Evolutionary conservation across 2,113 vertebrate genomes (phyloP), one percentile per base, ranked within the genome.

Genomic region (Hydrochoerus hydrochaeris): DNA sequence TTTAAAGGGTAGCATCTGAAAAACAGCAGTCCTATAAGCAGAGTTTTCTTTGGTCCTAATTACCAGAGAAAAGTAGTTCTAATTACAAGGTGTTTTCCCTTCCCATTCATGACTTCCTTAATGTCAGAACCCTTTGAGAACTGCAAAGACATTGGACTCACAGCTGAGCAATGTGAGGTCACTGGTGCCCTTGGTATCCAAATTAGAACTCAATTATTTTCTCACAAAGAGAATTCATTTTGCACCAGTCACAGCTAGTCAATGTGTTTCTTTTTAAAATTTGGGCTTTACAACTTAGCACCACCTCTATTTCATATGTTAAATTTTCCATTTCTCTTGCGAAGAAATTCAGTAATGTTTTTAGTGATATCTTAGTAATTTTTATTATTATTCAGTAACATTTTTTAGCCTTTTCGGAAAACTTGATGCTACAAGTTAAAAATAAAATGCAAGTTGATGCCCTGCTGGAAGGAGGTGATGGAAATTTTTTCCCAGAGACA

Each of bases 11-110:
- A 62, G 14, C 11, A 54, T 24, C 17, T 65, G 46, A 90, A 62
- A 84, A 32, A 78, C 12, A 83, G 28, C 7, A 49, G 35, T 80
- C 7, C 16, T 35, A 52, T 73, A 52, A 57, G 32, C 73, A 11
- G 32, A 28, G 10, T 41, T 95, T 86, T 94, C 19, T 52, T 91
- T 41, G 82, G 0, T 71, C 38, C 26, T 41, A 63, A 12, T 96
- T 63, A 90, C n/a, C 35, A 67, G 58, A 88, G 67, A 80, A 67
- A 85, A 90, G 22, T 90, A n/a, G 80, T 93, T 95, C 5, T 85
- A 85, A 80, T 60, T 10, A 46, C 11, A 58, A 92, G 24, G 38
- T 63, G 22, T 11, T 22, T 95, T 78, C 32, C 52, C 11, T 35
- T 28, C 38, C 38, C 38, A 95, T 26, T 32, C 5, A 67, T 7